Evolutionary conservation across 2,797 vertebrate species (phyloP).

Genomic region (Allobates femoralis): DNA sequence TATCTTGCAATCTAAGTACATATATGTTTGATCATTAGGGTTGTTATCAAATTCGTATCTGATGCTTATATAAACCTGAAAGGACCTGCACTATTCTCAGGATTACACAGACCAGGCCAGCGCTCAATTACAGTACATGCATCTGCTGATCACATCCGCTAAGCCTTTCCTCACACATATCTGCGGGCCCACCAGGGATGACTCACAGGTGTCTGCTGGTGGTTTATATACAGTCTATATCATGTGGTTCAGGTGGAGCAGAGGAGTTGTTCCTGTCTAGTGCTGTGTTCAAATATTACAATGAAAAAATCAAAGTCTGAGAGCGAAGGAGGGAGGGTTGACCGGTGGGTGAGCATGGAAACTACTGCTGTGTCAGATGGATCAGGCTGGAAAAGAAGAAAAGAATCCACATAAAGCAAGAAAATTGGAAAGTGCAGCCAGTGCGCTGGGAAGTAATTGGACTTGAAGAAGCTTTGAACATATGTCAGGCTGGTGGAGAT

Average conservation of each 20-base stretch:
- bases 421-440: constrained; percentile 75
- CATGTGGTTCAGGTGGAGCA: neutral
- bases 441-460: constrained; percentile 80
- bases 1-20: neutral
- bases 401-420: constrained; percentile 68
- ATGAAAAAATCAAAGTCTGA: constrained; percentile 46
- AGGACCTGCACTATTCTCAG: neutral
- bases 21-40: neutral
- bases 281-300: constrained; percentile 35
- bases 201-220: neutral
- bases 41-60: neutral
- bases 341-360: constrained; percentile 57
- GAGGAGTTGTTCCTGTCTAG: constrained; percentile 17
- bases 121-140: neutral
- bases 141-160: neutral
- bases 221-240: neutral
- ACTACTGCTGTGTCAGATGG: constrained; percentile 67
- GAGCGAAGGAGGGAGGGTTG: constrained; percentile 41
- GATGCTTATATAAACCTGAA: neutral
- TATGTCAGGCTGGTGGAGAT: constrained; percentile 73
- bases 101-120: neutral
- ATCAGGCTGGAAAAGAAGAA: constrained; percentile 69
- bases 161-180: neutral
- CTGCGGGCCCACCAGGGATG: neutral
- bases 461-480: constrained; percentile 81